Evolutionary conservation across 2,797 vertebrate genomes (phyloP).

Genomic region (Peromyscus attwateri): DNA sequence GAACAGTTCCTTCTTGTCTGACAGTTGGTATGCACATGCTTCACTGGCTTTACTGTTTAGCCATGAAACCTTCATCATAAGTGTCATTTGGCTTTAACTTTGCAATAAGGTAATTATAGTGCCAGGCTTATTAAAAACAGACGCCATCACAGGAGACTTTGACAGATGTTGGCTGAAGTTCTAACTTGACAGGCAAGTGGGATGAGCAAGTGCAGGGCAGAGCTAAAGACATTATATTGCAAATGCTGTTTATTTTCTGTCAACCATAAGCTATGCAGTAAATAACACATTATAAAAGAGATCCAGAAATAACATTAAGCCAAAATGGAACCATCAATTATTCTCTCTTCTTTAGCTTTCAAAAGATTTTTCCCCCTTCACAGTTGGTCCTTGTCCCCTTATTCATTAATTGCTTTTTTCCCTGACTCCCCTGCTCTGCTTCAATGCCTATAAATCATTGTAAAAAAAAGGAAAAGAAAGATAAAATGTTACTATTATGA

Average conservation of each 20-base stretch:
- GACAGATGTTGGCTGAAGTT: conserved; percentile 86
- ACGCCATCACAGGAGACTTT: conserved; percentile 84
- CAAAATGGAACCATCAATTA: conserved; percentile 89
- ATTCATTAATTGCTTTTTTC: conserved; percentile 85
- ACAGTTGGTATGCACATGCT: conserved; percentile 80
- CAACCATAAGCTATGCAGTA: conserved; percentile 87
- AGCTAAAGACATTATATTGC: conserved; percentile 86
- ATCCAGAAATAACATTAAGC: conserved; percentile 88
- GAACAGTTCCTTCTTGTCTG: conserved; percentile 70
- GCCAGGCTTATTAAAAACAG: conserved; percentile 85
- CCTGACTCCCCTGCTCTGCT: conserved; percentile 83
- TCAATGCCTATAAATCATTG: conserved; percentile 85
- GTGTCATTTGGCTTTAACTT: conserved; percentile 86
- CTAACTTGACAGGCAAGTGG: conserved; percentile 85
- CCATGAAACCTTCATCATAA: conserved; percentile 86
- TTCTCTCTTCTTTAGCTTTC: conserved; percentile 82
- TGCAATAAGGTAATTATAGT: conserved; percentile 86
- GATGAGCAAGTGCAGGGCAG: conserved; percentile 86
- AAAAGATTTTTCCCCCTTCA: conserved; percentile 70
- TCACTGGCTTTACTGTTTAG: conserved; percentile 82
- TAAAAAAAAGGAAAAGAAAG: conserved; percentile 79
- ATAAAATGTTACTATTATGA: conserved; percentile 85
- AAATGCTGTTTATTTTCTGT: conserved; percentile 90
- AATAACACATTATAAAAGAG: conserved; percentile 89
- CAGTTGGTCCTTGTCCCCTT: conserved; percentile 71